These are phyloP conservation scores for Agrilus cyanescens DNA, from an alignment of 2,888 invertebrate species.

Conservation along the genomic window DNA sequence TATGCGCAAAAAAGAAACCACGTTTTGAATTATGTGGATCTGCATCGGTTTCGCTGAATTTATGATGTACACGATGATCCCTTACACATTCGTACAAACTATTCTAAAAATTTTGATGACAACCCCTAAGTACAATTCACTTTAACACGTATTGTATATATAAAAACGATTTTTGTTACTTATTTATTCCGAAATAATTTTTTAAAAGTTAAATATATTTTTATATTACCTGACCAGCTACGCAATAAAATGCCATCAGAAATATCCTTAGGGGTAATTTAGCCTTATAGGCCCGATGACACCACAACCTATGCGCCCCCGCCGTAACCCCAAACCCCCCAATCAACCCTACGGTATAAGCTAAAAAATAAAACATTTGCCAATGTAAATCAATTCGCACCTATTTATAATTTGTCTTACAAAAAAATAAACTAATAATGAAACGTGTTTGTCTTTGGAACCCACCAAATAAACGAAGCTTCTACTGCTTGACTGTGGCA, in stretches of 20 bases:
- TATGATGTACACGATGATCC: conserved; percentile 66
- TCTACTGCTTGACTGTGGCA: too few species aligned
- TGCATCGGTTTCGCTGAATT: conserved; percentile 64
- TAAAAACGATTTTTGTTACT: too few species aligned
- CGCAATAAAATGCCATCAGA: neutral
- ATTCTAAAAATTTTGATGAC: conserved; percentile 39
- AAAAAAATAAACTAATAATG: too few species aligned
- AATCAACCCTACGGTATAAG: too few species aligned
- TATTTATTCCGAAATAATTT: conserved; percentile 1
- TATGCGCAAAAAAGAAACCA: conserved; percentile 87
- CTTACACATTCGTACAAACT: conserved; percentile 60
- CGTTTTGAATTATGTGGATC: conserved; percentile 73
- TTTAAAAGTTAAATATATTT: too few species aligned
- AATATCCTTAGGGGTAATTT: conserved; percentile 35
- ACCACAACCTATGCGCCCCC: conserved; percentile 91
- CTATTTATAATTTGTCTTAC: too few species aligned
- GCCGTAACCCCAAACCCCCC: conserved; percentile 74
- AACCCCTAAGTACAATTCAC: neutral
- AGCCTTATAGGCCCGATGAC: conserved; percentile 92
- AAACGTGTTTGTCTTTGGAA: too few species aligned
- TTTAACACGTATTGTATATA: too few species aligned
- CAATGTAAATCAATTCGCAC: too few species aligned
- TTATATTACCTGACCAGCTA: too few species aligned
- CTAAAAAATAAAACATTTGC: too few species aligned
- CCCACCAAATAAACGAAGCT: too few species aligned